phyloP scores from a whole-genome alignment of 2,797 vertebrate species.

The Cyclura pinguis region DNA sequence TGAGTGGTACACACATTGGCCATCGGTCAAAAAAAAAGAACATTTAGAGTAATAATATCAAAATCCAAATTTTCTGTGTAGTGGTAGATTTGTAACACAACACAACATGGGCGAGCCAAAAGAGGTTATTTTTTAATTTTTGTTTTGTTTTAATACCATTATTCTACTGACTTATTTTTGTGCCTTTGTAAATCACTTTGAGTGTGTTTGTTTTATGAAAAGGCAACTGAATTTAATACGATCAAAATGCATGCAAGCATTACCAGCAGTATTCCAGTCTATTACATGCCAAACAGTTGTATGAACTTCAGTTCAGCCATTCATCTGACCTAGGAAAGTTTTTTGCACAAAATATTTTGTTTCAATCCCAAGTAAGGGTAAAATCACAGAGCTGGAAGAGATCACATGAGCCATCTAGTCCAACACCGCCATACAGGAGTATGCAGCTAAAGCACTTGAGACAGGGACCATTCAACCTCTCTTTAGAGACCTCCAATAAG shows the following conservation, averaged over 20 bases:
- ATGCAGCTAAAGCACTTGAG: not conserved
- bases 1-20: not conserved
- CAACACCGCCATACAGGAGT: not conserved
- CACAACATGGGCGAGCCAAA: not conserved
- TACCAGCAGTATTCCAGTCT: not conserved
- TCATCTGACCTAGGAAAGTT: not conserved
- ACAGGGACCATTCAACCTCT: not conserved
- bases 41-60: not conserved
- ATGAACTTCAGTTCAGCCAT: rapidly evolving
- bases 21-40: not conserved
- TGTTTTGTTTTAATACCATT: not conserved
- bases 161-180: not conserved
- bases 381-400: not conserved
- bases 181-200: not conserved
- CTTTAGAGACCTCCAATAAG: not conserved
- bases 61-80: not conserved
- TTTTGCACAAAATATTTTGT: not conserved
- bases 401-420: not conserved
- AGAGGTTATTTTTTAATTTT: not conserved
- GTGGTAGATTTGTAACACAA: not conserved
- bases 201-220: not conserved
- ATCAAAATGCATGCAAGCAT: not conserved
- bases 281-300: not conserved
- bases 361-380: not conserved
- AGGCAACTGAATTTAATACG: not conserved